phyloP scores from a whole-genome alignment of 2,113 vertebrate genomes.

The Datnioides undecimradiatus region DNA sequence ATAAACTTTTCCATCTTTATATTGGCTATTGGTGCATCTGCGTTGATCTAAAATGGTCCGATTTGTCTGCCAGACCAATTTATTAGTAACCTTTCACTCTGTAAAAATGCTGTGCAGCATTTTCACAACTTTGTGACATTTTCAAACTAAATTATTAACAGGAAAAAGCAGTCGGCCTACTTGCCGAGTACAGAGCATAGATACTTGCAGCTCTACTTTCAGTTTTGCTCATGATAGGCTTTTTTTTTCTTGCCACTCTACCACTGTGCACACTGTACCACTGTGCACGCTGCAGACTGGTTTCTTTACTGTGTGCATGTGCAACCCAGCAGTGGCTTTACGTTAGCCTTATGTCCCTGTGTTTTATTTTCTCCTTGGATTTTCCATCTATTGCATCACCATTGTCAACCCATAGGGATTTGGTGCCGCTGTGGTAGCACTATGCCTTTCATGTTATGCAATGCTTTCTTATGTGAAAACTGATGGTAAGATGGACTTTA shows the following conservation, averaged over 20 bases:
- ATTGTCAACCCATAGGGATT: neutral
- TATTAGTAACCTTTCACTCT: no score
- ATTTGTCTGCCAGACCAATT: no score
- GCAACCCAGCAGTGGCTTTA: neutral
- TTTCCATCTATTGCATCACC: slow-evolving; percentile 9
- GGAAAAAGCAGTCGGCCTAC: neutral
- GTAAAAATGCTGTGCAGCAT: no score
- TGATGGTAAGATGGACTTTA: neutral
- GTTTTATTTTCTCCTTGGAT: slow-evolving; percentile 5
- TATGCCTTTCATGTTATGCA: neutral
- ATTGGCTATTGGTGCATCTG: no score
- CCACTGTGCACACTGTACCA: neutral
- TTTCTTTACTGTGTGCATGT: neutral
- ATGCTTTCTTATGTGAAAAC: neutral
- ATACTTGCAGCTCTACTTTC: neutral
- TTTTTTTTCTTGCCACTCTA: no score
- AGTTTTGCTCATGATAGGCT: neutral
- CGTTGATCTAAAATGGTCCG: no score
- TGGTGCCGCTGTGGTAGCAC: neutral
- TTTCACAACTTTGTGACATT: neutral
- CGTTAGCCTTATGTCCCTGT: no score
- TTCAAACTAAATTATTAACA: neutral
- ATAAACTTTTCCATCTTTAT: no score
- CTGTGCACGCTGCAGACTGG: no score
- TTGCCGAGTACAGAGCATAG: neutral